These are phyloP conservation scores for Drosophila repletoides DNA, from an alignment of 1,140 invertebrate genomes.

Conservation along the genomic window DNA sequence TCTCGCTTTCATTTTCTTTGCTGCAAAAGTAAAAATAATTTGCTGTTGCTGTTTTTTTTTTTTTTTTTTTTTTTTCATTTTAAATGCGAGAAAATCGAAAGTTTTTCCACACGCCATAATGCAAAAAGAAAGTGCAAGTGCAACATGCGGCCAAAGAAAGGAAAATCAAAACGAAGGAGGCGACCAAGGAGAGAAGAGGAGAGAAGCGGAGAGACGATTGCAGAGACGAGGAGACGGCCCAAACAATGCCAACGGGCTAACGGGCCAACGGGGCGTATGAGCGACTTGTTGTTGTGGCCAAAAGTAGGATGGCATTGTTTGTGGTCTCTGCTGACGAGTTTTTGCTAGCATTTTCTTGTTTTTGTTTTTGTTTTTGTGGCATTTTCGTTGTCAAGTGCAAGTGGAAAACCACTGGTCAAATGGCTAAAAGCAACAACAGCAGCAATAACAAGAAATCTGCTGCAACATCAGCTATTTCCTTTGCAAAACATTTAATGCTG, in stretches of 20 bases:
- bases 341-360: conserved; percentile 17
- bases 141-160: conserved; percentile 62
- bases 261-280: conserved; percentile 78
- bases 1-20: conserved; percentile 80
- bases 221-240: conserved; percentile 4
- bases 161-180: conserved; percentile 26
- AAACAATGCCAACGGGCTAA: conserved; percentile 71
- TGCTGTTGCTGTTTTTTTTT: conserved; percentile 35
- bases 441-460: conserved; percentile 36
- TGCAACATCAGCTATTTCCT: conserved; percentile 68
- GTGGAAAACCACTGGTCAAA: conserved; percentile 62
- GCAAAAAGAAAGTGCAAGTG: conserved; percentile 82
- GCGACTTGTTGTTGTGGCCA: conserved; percentile 77
- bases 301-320: conserved; percentile 79
- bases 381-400: conserved; percentile 80
- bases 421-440: conserved; percentile 52
- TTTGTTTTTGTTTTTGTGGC: conserved; percentile 46
- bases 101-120: conserved; percentile 82
- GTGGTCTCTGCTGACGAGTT: conserved; percentile 53
- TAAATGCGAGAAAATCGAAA: conserved; percentile 81
- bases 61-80: conserved; percentile 34
- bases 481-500: conserved; percentile 40
- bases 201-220: background rate
- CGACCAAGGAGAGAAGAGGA: background rate
- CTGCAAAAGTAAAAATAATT: conserved; percentile 61